Base-by-base conservation (phyloP, 2,113 vertebrate genomes). In the Anarrhichthys ocellatus region DNA sequence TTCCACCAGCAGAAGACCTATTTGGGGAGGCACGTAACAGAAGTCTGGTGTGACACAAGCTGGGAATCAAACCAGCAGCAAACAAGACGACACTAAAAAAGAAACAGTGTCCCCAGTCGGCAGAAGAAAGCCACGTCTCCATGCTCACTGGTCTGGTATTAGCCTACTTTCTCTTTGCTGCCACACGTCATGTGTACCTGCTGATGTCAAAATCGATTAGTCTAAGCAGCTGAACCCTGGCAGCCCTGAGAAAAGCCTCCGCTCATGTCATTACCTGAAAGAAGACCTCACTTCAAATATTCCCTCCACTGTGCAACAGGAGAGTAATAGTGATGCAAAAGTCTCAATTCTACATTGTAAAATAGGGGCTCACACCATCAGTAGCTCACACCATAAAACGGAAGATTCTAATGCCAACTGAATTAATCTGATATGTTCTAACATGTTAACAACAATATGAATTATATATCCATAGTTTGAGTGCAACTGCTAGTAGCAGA, bases 121-220 rank as follows among this genome's bases (percentile, higher is more conserved):
- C 68, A 42, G 61, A 59, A 29, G 54, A 68, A 65, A 75, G 59
- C 24, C 0, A 5, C 73, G 5, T 76, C 73, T 78, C 61, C 66
- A n/a, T 5, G n/a, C 32, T 36, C 76, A 65, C 71, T 34, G 63
- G 36, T 56, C 18, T 18, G 71, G 89, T 76, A 86, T 87, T 90
- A 87, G 81, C 90, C 92, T 89, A 88, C 73, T 91, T 92, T 66
- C 78, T 76, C 50, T 72, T 14, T 48, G 77, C 63, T 73, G 84
- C 72, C 87, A 90, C 81, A 84, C 71, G 65, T n/a, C 48, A 52
- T 29, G 74, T 76, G 2, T 85, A 88, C 84, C 78, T 80, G 83
- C 84, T 44, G 77, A 63, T 90, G 89, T 90, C 92, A 83, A n/a
- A 67, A 83, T 77, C 63, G 54, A 93, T 94, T 90, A 89, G 83